These are phyloP conservation scores for Semnornis frantzii DNA, from an alignment of 2,113 vertebrate genomes.

Conservation along the genomic window DNA sequence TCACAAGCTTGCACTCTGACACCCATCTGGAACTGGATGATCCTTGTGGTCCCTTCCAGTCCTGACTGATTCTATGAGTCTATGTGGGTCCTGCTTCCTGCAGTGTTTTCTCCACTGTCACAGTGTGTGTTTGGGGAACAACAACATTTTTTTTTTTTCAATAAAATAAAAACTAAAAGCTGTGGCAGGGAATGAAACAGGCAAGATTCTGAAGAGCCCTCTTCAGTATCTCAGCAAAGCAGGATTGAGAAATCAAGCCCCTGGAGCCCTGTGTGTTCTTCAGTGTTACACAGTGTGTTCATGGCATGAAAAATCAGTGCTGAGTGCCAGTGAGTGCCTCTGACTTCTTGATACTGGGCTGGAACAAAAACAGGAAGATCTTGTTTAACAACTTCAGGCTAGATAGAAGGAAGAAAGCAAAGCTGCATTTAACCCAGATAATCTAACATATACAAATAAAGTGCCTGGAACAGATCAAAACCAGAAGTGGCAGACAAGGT, in stretches of 20 bases:
- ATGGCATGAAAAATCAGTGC: not conserved
- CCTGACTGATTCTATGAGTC: no score
- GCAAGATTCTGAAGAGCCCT: not conserved
- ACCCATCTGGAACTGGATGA: no score
- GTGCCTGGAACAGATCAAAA: not conserved
- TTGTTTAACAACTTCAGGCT: not conserved
- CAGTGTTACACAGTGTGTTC: not conserved
- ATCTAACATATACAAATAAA: not conserved
- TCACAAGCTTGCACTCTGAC: no score
- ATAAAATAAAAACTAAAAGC: not conserved
- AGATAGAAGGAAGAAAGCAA: not conserved
- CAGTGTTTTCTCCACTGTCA: not conserved
- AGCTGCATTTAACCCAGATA: slow-evolving; percentile 7
- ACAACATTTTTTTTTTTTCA: not conserved
- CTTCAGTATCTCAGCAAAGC: not conserved
- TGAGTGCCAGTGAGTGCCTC: not conserved
- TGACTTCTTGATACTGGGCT: not conserved
- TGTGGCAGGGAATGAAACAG: not conserved
- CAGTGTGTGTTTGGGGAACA: no score
- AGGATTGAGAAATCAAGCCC: not conserved
- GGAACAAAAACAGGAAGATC: slow-evolving; percentile 10
- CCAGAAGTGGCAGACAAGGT: not conserved
- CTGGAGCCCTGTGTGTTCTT: not conserved
- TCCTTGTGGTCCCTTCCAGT: no score
- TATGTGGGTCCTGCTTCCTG: not conserved